phyloP scores from a whole-genome alignment of 2,888 invertebrate genomes.

The Eupsilia transversa region DNA sequence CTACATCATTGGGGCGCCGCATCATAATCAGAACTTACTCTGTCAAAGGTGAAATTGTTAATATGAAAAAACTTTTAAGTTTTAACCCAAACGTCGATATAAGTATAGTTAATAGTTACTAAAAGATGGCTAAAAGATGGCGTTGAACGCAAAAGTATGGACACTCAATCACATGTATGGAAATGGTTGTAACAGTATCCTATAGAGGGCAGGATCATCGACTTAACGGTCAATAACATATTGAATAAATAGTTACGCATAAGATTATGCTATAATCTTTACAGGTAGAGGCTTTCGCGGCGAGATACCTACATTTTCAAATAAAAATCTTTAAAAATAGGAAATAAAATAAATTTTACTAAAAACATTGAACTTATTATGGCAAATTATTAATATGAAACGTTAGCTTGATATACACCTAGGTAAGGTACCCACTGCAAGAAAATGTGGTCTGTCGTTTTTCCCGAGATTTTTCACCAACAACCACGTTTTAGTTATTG shows the following conservation, averaged over 20 bases:
- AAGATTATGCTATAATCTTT: no score
- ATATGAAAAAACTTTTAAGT: no score
- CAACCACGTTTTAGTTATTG: conserved; percentile 25
- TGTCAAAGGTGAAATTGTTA: no score
- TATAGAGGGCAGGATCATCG: background rate
- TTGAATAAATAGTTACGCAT: no score
- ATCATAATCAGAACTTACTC: no score
- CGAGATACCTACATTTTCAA: background rate
- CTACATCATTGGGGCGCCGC: no score
- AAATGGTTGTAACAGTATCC: background rate
- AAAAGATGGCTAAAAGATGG: background rate
- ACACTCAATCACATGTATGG: background rate
- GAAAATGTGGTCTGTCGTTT: background rate
- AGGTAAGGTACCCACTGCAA: background rate
- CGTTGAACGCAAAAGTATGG: background rate
- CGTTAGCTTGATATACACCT: background rate
- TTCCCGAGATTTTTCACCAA: conserved; percentile 18
- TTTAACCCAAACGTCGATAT: no score
- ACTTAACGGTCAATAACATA: background rate
- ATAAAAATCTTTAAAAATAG: no score
- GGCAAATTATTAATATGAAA: background rate
- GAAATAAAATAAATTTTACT: background rate
- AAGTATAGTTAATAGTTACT: no score
- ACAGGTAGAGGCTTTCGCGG: no score
- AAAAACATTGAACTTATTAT: no score